Evolutionary conservation across 1,140 invertebrate species (phyloP).

Genomic region (Apis cerana): DNA sequence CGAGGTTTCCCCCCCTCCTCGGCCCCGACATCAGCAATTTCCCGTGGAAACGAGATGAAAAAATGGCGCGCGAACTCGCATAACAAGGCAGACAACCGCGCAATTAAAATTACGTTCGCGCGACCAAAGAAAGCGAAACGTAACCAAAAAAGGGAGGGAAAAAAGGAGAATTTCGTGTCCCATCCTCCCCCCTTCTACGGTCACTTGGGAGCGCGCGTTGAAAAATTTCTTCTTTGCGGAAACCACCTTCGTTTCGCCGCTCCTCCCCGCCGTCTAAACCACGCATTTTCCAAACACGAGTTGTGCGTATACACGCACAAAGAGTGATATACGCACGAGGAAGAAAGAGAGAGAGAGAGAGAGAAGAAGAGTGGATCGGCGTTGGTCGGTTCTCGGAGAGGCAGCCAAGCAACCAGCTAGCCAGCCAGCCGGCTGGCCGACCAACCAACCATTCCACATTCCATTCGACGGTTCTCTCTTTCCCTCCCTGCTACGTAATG

Average conservation of each 20-base stretch:
- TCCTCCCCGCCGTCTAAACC: not conserved
- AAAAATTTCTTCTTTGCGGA: constrained; percentile 30
- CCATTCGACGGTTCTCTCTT: constrained; percentile 71
- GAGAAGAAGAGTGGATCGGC: not conserved
- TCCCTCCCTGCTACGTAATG: constrained; percentile 72
- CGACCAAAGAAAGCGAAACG: constrained; percentile 26
- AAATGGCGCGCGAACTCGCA: constrained; percentile 39
- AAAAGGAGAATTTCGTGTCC: constrained; percentile 30
- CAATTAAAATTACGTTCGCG: constrained; percentile 55
- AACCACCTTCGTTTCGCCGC: not conserved
- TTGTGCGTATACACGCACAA: not conserved
- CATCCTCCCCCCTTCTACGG: not conserved
- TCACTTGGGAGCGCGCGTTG: not conserved
- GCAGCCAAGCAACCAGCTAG: constrained; percentile 24
- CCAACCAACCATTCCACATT: constrained; percentile 77
- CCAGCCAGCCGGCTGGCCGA: constrained; percentile 40
- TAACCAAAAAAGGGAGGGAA: not conserved
- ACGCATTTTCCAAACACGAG: constrained; percentile 48
- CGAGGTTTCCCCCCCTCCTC: not conserved
- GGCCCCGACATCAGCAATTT: constrained; percentile 23
- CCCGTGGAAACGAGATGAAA: constrained; percentile 21
- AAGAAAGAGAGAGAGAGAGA: not conserved
- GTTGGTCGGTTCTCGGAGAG: constrained; percentile 18
- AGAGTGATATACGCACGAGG: not conserved
- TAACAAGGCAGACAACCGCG: constrained; percentile 45